Base-by-base conservation (phyloP, 1,140 invertebrate genomes). In the Drosophila repletoides region DNA sequence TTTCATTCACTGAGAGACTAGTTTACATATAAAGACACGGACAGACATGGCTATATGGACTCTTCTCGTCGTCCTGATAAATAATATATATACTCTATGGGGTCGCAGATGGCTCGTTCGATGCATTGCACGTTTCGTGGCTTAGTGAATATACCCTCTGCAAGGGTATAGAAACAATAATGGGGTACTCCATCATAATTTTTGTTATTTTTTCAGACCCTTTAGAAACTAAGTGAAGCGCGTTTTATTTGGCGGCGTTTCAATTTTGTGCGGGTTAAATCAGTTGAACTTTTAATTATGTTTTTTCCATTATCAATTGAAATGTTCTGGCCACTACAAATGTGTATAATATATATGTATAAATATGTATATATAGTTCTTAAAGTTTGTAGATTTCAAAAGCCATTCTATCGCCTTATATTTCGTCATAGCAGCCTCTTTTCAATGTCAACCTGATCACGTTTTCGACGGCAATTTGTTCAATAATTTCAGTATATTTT, bases 241-340 rank as follows among this genome's bases (percentile, higher is more conserved):
- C 34, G n/a, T 63, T 63, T 14, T 34, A 24, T 63, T 53, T 61
- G 31, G 60, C 60, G 49, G 67, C 73, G 60, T 81, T 81, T 69
- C 59, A 38, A 74, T 77, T 84, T 67, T 12, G 31, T 36, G 41
- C 22, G 12, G 74, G 74, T 83, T 74, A 83, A 73, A 74, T 71
- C 70, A 68, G 56, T 68, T 86, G 80, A 84, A 75, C 79, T 79
- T 59, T 79, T 72, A 72, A 81, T 83, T 79, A 60, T 81, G 63
- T 58, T 49, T 65, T 68, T 70, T 74, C n/a, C 75, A 86, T 72
- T 79, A 86, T 86, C 79, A 84, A 84, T 84, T 86, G 71, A 84
- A 76, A 65, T 51, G 60, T 69, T 51, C 45, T 64, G 28, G 36
- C 22, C 64, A 41, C 15, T 33, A 31, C 1, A 48, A n/a, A n/a